Evolutionary conservation across 2,797 vertebrate species (phyloP).

Genomic region (Antennarius maculatus): DNA sequence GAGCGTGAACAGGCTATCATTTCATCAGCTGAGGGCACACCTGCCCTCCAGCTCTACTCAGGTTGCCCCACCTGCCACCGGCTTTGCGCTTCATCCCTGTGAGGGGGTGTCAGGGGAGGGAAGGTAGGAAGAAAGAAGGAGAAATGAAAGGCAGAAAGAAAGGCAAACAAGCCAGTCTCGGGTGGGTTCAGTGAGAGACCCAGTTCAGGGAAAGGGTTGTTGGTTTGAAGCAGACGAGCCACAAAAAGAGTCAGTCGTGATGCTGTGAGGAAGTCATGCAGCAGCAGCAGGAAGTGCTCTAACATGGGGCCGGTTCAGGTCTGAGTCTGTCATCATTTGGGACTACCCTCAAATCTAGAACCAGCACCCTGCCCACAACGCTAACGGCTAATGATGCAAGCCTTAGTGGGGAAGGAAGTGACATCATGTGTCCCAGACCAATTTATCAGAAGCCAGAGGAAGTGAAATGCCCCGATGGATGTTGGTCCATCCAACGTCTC

Average conservation of each 20-base stretch:
- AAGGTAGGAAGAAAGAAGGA: conserved; percentile 9
- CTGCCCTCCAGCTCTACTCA: conserved; percentile 62
- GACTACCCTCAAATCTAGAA: conserved; percentile 8
- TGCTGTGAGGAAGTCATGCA: conserved; percentile 6
- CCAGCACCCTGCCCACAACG: not conserved
- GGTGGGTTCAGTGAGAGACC: conserved; percentile 37
- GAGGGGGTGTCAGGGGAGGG: conserved; percentile 48
- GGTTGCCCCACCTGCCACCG: conserved; percentile 63
- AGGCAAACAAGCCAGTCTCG: conserved; percentile 37
- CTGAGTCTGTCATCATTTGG: not conserved
- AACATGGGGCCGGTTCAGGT: too few relatives aligned
- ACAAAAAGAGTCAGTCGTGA: conserved; percentile 14
- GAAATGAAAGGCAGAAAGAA: conserved; percentile 31
- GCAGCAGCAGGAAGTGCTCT: too few relatives aligned
- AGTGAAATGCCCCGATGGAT: conserved; percentile 51
- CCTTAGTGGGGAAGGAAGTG: conserved; percentile 34
- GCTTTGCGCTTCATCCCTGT: conserved; percentile 51
- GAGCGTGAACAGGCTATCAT: conserved; percentile 49
- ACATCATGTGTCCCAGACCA: conserved; percentile 33
- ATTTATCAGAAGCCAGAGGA: conserved; percentile 10
- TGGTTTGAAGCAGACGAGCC: conserved; percentile 40
- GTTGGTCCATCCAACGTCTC: conserved; percentile 50
- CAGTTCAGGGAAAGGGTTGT: conserved; percentile 43
- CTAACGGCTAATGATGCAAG: not conserved
- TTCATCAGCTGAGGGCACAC: conserved; percentile 71